Evolutionary conservation across 2,888 invertebrate genomes (phyloP), one percentile per base, ranked within the genome.

Genomic region (Panopea generosa): DNA sequence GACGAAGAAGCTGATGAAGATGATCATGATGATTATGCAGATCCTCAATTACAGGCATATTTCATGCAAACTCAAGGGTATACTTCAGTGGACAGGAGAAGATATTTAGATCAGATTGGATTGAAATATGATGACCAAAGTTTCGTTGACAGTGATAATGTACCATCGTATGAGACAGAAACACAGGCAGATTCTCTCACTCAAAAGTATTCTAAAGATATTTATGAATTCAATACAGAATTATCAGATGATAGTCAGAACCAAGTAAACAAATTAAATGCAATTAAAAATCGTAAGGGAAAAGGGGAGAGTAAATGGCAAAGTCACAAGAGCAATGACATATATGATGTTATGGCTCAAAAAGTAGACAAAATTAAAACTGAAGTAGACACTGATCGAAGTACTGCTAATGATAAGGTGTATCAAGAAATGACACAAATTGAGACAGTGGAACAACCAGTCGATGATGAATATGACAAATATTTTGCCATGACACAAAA

Each of bases 401-500:
- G 24, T 40, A 52, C n/a, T 9, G 55, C 38, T n/a, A 53, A 55
- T 26, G 27, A 52, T 18, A 27, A 53, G 26, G n/a, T 38, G 11
- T 24, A 63, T 40, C 22, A 40, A 38, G 29, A 29, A 50, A 33
- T 22, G 18, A 62, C 50, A 50, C 50, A 62, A 50, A 33, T 33
- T 33, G 33, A 33, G 4, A 11, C 4, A 7, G 33, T 11, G 4
- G 11, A 33, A 11, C 6, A 11, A 7, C 4, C 4, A 33, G 33
- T 7, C 4, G 33, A 33, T 11, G n/a, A n/a, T n/a, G n/a, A n/a
- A n/a, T n/a, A n/a, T n/a, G 33, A 33, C 11, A 33, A 11, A 33
- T 33, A 33, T 33, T 33, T 33, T 4, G 33, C 33, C 11, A 33
- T 33, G 33, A 33, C 33, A 33, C 33, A 33, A 33, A 33, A 33